Evolutionary conservation across 1,140 invertebrate species (phyloP).

Genomic region (Conus ventricosus): DNA sequence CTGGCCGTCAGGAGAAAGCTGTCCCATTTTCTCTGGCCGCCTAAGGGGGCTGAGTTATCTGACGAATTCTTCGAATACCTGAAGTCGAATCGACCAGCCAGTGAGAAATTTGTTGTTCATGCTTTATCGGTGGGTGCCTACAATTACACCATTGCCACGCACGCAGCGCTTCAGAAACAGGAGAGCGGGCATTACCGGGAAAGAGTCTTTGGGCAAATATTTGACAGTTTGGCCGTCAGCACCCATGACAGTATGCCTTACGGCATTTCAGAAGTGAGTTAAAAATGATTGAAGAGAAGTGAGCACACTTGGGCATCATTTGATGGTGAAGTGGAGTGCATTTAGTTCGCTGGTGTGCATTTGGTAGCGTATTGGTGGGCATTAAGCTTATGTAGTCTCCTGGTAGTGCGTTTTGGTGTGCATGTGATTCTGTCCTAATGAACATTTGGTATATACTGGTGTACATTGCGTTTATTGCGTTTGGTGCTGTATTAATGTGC

Average conservation of each 20-base stretch:
- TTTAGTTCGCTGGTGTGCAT: too few relatives aligned
- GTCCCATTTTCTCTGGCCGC: constrained; percentile 54
- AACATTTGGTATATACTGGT: too few relatives aligned
- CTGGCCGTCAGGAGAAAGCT: constrained; percentile 48
- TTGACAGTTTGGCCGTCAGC: constrained; percentile 57
- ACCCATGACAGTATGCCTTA: constrained; percentile 51
- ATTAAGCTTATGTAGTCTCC: too few relatives aligned
- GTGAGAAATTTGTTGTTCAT: constrained; percentile 47
- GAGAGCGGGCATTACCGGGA: constrained; percentile 42
- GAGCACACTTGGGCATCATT: too few relatives aligned
- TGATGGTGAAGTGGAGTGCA: too few relatives aligned
- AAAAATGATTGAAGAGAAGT: background rate
- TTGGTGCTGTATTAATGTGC: too few relatives aligned
- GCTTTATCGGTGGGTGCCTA: constrained; percentile 58
- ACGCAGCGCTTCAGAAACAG: constrained; percentile 1
- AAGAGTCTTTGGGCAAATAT: constrained; percentile 50
- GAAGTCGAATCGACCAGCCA: constrained; percentile 10
- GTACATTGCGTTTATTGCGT: too few relatives aligned
- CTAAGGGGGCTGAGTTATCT: constrained; percentile 36
- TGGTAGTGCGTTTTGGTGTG: too few relatives aligned
- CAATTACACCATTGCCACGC: constrained; percentile 48
- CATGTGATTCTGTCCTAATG: too few relatives aligned
- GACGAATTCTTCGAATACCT: constrained; percentile 45
- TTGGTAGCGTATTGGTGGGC: too few relatives aligned
- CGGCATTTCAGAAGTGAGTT: constrained; percentile 40